Evolutionary conservation across 1,140 invertebrate genomes (phyloP).

Genomic region (Sminthurides bifidus): DNA sequence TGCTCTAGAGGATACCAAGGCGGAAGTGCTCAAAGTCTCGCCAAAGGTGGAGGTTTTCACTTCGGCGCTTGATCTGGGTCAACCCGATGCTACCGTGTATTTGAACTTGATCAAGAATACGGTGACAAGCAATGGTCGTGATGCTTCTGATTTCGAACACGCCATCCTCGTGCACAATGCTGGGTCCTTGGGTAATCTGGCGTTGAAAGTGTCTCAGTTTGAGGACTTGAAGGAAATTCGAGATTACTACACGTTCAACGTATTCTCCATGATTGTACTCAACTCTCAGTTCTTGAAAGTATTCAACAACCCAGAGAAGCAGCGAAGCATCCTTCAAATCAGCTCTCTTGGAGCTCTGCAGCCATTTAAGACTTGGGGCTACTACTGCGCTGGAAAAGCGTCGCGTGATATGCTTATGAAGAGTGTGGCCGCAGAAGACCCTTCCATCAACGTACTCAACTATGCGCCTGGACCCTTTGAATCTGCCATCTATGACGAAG

Average conservation of each 20-base stretch:
- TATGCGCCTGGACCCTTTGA: conserved; percentile 89
- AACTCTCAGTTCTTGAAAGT: conserved; percentile 60
- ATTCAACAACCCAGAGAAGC: conserved; percentile 41
- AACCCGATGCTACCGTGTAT: conserved; percentile 34
- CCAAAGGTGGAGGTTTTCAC: conserved; percentile 28
- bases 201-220: conserved; percentile 44
- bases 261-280: conserved; percentile 61
- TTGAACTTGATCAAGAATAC: conserved; percentile 31
- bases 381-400: conserved; percentile 70
- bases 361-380: conserved; percentile 46
- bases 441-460: conserved; percentile 62
- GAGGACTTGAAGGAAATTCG: conserved; percentile 48
- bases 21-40: conserved; percentile 42
- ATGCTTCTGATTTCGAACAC: conserved; percentile 48
- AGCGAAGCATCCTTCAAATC: conserved; percentile 63
- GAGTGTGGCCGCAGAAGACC: conserved; percentile 68
- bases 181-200: conserved; percentile 63
- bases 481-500: conserved; percentile 72
- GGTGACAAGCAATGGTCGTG: conserved; percentile 24
- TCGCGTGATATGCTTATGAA: conserved; percentile 85
- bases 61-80: conserved; percentile 35
- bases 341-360: conserved; percentile 69
- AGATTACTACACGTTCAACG: conserved; percentile 63
- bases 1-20: conserved; percentile 49
- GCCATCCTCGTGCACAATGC: conserved; percentile 79